Percentiles rank a stretch among this genome's conserved stretches.
phyloP scores from a whole-genome alignment of 2,113 vertebrate genomes.

The Vulpes vulpes region DNA sequence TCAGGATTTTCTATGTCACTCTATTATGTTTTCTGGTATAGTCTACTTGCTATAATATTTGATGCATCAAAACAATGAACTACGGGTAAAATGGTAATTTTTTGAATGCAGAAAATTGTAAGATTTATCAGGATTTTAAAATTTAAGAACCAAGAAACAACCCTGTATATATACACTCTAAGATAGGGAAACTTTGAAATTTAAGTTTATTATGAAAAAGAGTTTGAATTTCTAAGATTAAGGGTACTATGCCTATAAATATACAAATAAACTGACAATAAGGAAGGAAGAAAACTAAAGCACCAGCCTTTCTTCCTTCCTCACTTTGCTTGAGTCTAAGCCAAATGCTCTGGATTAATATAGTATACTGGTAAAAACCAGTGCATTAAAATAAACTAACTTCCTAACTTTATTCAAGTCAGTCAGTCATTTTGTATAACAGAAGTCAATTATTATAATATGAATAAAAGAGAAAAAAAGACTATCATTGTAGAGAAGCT shows the following conservation, averaged over 20 bases:
- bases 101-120: slow-evolving; percentile 63
- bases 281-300: slow-evolving; percentile 52
- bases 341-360: slow-evolving; percentile 52
- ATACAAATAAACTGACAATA: slow-evolving; percentile 36
- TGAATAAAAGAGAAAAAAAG: slow-evolving; percentile 18
- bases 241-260: slow-evolving; percentile 33
- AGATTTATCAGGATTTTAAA: slow-evolving; percentile 63
- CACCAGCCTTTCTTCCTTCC: slow-evolving; percentile 35
- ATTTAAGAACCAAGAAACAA: slow-evolving; percentile 53
- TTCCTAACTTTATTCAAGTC: slow-evolving; percentile 47
- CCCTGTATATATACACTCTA: slow-evolving; percentile 37
- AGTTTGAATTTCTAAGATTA: slow-evolving; percentile 58
- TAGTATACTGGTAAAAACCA: not conserved
- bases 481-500: slow-evolving; percentile 52
- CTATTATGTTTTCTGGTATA: slow-evolving; percentile 45
- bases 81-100: slow-evolving; percentile 31
- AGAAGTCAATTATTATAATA: slow-evolving; percentile 43
- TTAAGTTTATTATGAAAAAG: slow-evolving; percentile 62
- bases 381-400: slow-evolving; percentile 58
- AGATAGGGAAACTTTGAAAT: slow-evolving; percentile 66
- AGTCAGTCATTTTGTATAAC: not conserved
- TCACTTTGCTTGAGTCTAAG: slow-evolving; percentile 30
- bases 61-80: slow-evolving; percentile 65
- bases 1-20: slow-evolving; percentile 68
- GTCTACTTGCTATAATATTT: slow-evolving; percentile 46